phyloP scores from a whole-genome alignment of 1,140 invertebrate species.

The Drosophila chauvacae region DNA sequence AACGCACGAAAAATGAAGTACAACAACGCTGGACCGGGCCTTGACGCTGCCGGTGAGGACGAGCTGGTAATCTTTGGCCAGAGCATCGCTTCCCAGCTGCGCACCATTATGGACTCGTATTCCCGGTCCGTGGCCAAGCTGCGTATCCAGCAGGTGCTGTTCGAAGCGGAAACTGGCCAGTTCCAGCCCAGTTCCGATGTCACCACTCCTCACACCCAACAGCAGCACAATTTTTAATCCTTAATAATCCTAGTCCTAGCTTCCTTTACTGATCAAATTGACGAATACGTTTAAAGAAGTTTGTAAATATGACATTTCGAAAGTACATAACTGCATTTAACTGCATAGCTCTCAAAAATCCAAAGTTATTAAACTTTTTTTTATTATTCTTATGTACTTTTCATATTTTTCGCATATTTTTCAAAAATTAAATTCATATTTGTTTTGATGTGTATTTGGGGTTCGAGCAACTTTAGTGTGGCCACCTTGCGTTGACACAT shows the following conservation, averaged over 20 bases:
- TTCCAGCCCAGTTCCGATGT: conserved; percentile 50
- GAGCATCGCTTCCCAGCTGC: conserved; percentile 69
- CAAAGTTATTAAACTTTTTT: not conserved
- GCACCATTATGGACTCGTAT: conserved; percentile 65
- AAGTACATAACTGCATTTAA: not conserved
- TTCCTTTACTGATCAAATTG: not conserved
- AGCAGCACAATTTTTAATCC: conserved; percentile 27
- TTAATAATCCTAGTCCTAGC: conserved; percentile 2
- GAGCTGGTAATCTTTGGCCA: conserved; percentile 67
- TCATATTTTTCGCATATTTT: not conserved
- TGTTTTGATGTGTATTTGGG: too few relatives aligned
- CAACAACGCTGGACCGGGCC: not conserved
- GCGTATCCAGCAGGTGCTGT: conserved; percentile 77
- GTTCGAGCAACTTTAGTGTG: not conserved
- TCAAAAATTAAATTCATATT: too few relatives aligned
- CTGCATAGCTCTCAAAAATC: not conserved
- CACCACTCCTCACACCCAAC: conserved; percentile 29
- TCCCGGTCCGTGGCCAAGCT: conserved; percentile 74
- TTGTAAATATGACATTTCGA: conserved; percentile 1
- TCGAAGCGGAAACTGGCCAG: conserved; percentile 73
- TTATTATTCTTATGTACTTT: not conserved
- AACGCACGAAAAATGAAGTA: conserved; percentile 42
- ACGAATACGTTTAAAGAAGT: not conserved
- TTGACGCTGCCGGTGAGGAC: conserved; percentile 43
- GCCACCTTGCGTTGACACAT: not conserved